These are phyloP conservation scores for Montipora capitata DNA, from an alignment of 92 coral and sea anemone species.

Conservation along the genomic window DNA sequence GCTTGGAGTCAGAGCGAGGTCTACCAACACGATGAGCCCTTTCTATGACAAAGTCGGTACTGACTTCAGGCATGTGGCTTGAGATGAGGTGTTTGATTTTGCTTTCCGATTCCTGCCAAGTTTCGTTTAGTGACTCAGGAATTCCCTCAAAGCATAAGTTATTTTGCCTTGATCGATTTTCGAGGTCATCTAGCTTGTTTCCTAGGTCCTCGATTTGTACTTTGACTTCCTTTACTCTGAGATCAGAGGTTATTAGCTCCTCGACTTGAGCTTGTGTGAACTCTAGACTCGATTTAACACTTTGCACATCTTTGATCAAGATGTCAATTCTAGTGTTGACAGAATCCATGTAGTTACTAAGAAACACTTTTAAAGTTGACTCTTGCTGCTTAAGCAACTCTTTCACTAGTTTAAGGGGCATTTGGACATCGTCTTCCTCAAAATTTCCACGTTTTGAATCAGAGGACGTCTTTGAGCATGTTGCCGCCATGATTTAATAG, in stretches of 20 bases:
- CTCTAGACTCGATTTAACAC: constrained; percentile 28
- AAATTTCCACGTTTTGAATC: constrained; percentile 13
- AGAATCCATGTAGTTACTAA: constrained; percentile 19
- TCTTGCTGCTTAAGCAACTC: constrained; percentile 31
- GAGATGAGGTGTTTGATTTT: constrained; percentile 3
- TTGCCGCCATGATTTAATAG: constrained; percentile 2
- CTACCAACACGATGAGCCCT: constrained; percentile 16
- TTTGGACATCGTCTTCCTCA: constrained; percentile 3
- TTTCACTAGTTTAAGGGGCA: constrained; percentile 16
- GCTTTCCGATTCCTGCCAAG: too few relatives aligned
- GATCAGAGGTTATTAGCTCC: constrained; percentile 24
- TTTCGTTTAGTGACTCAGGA: too few relatives aligned
- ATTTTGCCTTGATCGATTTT: too few relatives aligned
- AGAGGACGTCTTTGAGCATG: constrained; percentile 15
- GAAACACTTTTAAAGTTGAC: constrained; percentile 31
- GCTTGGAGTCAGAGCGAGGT: constrained; percentile 11
- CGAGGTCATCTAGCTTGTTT: too few relatives aligned
- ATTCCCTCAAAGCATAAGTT: too few relatives aligned
- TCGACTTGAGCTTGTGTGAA: constrained; percentile 37
- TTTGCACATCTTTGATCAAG: constrained; percentile 34
- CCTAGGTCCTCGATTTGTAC: too few relatives aligned
- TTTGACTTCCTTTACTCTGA: constrained; percentile 23
- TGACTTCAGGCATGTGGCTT: neutral
- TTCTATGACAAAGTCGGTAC: too few relatives aligned
- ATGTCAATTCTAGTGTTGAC: neutral